Evolutionary conservation across 2,113 vertebrate species (phyloP), one percentile per base, ranked within the genome.

Genomic region (Sylvilagus bachmani): DNA sequence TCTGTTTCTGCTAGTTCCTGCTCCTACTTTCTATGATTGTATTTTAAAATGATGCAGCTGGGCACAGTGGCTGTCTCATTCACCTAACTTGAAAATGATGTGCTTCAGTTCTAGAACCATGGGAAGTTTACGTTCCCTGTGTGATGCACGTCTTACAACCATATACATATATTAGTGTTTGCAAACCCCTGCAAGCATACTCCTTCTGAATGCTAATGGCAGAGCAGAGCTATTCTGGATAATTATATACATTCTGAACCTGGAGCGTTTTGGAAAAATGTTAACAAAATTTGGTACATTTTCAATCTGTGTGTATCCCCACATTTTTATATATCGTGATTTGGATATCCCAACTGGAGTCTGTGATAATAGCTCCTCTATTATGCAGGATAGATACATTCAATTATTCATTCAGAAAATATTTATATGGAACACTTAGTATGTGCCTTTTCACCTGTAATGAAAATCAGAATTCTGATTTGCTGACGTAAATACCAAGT

Each of bases 371-470:
- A 88, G 33, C 11, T 69, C 61, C 71, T 89, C 51, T 58, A 31
- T 88, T 92, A 27, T 51, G 66, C 14, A 64, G 44, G 58, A 49
- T 33, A 67, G 64, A 80, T 62, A 10, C 38, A 73, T 85, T 84
- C 64, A 90, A 21, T 85, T 96, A 61, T 83, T 64, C 70, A 61
- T 94, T 93, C 58, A 93, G 17, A 51, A 78, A 38, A 74, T 95
- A 69, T 75, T 91, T 90, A 69, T 90, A 69, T 62, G 73, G 22
- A 79, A 13, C 16, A 73, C 22, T 67, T 92, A 73, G 12, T 71
- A 69, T 84, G 44, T 71, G 49, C 53, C 19, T 88, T 29, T 81
- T 92, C 21, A 78, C 81, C 8, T 86, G 33, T 83, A 86, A 78
- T 92, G 61, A 82, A 66, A 91, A 83, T 70, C 73, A 70, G 22